Evolutionary conservation across 2,797 vertebrate genomes (phyloP).

Genomic region (Trachops cirrhosus): DNA sequence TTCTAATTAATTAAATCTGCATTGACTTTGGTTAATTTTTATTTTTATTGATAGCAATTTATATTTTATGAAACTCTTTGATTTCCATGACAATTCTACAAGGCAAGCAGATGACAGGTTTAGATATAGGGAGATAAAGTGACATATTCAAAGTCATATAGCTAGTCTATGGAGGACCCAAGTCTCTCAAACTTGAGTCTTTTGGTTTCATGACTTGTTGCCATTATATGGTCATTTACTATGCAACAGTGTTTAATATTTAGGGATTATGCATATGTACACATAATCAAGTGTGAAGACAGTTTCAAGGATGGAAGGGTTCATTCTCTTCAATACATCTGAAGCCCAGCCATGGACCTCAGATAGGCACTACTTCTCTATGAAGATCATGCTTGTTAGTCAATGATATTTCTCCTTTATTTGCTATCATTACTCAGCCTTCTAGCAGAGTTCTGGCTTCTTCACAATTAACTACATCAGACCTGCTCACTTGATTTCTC

Average conservation of each 20-base stretch:
- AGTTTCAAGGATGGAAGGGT: not conserved
- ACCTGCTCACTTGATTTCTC: not conserved
- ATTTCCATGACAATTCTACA: not conserved
- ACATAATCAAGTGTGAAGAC: not conserved
- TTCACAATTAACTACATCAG: not conserved
- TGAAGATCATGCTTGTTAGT: not conserved
- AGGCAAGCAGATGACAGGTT: not conserved
- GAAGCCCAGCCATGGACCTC: not conserved
- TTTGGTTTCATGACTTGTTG: not conserved
- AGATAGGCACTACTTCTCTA: not conserved
- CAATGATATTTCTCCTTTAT: not conserved
- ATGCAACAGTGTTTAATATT: not conserved
- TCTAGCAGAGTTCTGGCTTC: not conserved
- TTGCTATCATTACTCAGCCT: not conserved
- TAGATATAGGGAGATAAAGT: not conserved
- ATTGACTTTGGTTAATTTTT: not conserved
- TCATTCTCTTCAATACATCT: not conserved
- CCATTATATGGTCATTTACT: not conserved
- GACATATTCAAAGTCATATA: not conserved
- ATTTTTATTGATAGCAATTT: not conserved
- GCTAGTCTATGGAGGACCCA: not conserved
- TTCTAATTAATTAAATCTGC: not conserved
- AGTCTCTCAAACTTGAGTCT: not conserved
- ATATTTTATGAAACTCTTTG: not conserved
- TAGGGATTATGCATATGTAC: not conserved